Conservation (phyloP, 2,113 vertebrate species). For the Centropristis striata region DNA sequence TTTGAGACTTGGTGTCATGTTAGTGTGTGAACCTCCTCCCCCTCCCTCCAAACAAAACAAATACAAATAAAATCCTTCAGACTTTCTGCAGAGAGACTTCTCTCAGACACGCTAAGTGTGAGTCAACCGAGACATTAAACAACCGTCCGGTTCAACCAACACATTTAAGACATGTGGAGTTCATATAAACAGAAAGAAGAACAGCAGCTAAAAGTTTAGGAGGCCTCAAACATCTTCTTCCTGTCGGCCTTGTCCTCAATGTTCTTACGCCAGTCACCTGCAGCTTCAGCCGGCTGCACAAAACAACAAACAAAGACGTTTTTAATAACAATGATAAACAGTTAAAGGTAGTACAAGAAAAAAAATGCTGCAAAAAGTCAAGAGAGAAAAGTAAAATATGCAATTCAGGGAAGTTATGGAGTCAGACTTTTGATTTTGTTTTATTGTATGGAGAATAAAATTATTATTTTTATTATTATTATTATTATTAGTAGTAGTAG, state of each 20-base stretch:
- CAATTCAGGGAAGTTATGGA: too few relatives aligned
- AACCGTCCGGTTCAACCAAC: slow-evolving; percentile 12
- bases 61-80: slow-evolving; percentile 13
- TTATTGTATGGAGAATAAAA: too few relatives aligned
- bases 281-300: slow-evolving; percentile 82
- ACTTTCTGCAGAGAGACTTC: neutral
- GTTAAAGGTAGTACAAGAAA: too few relatives aligned
- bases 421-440: too few relatives aligned
- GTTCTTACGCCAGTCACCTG: slow-evolving; percentile 97
- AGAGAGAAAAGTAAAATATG: too few relatives aligned
- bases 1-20: slow-evolving; percentile 43
- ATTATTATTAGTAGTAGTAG: too few relatives aligned
- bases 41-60: slow-evolving; percentile 11
- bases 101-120: slow-evolving; percentile 4
- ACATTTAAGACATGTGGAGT: slow-evolving; percentile 56
- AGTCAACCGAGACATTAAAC: neutral
- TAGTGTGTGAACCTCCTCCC: slow-evolving; percentile 51
- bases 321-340: too few relatives aligned
- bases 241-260: slow-evolving; percentile 97
- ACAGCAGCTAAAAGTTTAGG: slow-evolving; percentile 65
- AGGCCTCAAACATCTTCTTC: slow-evolving; percentile 98
- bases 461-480: too few relatives aligned
- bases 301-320: neutral
- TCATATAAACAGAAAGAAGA: slow-evolving; percentile 50
- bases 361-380: too few relatives aligned